Conservation (phyloP, 2,113 vertebrate genomes). For the Indicator indicator region DNA sequence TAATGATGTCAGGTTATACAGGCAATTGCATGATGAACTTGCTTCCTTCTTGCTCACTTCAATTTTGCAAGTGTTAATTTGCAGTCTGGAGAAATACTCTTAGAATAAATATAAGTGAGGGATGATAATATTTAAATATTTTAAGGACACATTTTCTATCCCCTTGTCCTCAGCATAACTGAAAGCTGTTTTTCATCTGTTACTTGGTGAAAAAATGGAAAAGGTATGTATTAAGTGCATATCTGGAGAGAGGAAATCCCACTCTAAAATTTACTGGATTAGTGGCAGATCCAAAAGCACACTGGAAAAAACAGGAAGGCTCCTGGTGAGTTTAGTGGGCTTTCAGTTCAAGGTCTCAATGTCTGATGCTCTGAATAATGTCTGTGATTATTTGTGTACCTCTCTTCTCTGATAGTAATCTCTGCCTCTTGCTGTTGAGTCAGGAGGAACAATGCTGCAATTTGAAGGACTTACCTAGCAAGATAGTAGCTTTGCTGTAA, state of each 20-base stretch:
- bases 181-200: neutral
- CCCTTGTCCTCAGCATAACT: neutral
- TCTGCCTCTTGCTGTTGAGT: slow-evolving; percentile 8
- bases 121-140: neutral
- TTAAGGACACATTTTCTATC: neutral
- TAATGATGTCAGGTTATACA: neutral
- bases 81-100: neutral
- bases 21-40: neutral
- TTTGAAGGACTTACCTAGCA: slow-evolving; percentile 2
- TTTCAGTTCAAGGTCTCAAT: neutral
- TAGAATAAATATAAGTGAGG: neutral
- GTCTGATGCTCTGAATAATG: neutral
- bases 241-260: neutral
- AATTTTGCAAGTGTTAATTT: neutral
- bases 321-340: neutral
- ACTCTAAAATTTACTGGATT: neutral
- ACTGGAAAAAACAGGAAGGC: neutral
- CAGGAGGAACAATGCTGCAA: neutral
- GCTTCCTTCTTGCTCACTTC: neutral
- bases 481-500: neutral
- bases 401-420: neutral
- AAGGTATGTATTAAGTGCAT: neutral
- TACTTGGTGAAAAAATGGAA: neutral
- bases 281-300: neutral
- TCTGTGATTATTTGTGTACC: slow-evolving; percentile 1